Percentiles rank a stretch among this genome's conserved stretches.
Conservation (phyloP, 2,888 invertebrate species). For the Alentia gelatinosa region DNA sequence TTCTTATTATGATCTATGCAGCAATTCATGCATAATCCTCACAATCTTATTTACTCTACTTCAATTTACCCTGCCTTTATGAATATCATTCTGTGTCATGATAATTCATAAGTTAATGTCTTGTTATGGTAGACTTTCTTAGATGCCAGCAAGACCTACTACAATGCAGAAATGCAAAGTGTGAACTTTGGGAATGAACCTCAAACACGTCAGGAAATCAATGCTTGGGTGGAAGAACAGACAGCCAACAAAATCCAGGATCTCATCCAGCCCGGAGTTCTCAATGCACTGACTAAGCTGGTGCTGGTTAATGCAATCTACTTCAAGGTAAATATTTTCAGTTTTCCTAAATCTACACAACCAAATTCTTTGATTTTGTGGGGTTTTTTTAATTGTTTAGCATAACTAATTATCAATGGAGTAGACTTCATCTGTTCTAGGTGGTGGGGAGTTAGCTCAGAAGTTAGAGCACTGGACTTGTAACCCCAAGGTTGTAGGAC, state of each 20-base stretch:
- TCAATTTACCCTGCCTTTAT: no score
- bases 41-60: no score
- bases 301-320: conserved; percentile 54
- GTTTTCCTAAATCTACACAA: not conserved
- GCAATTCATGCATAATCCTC: no score
- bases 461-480: no score
- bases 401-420: no score
- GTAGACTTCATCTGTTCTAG: no score
- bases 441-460: no score
- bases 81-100: no score
- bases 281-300: conserved; percentile 23
- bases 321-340: conserved; percentile 25
- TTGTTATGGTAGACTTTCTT: conserved; percentile 62
- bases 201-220: conserved; percentile 84
- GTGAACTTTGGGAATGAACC: conserved; percentile 70
- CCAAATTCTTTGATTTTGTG: not conserved
- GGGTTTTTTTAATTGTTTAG: no score
- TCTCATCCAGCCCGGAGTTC: conserved; percentile 82
- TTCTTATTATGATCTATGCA: no score
- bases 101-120: no score
- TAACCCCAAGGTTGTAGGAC: no score
- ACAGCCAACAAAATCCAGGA: conserved; percentile 92
- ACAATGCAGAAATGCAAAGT: conserved; percentile 65
- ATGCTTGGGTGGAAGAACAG: conserved; percentile 89
- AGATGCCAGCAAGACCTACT: conserved; percentile 62